phyloP scores from a whole-genome alignment of 2,113 vertebrate species.

The Capricornis sumatraensis region DNA sequence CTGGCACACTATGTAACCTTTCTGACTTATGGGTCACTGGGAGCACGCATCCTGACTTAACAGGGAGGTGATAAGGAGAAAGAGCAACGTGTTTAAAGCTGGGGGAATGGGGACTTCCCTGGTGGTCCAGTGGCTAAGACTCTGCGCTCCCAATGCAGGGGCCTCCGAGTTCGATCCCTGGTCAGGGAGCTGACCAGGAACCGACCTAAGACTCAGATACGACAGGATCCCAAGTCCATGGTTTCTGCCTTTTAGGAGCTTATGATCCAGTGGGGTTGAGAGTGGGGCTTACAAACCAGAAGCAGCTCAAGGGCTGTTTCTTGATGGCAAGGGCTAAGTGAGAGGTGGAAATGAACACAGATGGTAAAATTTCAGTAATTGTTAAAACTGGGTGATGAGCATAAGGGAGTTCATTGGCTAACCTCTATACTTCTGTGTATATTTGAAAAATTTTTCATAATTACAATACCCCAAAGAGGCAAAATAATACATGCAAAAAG shows the following conservation, averaged over 20 bases:
- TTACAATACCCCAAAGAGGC: neutral
- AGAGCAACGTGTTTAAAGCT: neutral
- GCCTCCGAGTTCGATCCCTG: neutral
- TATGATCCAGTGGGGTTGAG: neutral
- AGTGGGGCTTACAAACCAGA: neutral
- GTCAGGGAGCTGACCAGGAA: neutral
- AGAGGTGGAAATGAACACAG: neutral
- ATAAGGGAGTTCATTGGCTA: neutral
- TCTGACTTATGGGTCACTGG: no score
- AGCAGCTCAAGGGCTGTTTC: neutral
- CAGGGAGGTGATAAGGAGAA: neutral
- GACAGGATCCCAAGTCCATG: neutral
- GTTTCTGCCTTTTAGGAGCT: neutral
- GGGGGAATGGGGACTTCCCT: neutral
- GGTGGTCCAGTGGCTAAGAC: neutral
- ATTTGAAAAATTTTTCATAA: neutral
- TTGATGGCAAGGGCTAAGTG: neutral
- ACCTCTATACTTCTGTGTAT: neutral
- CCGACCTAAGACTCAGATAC: neutral
- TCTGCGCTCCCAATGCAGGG: neutral
- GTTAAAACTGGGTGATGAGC: neutral
- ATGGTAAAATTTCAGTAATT: neutral
- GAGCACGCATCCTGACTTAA: neutral
- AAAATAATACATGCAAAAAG: neutral
- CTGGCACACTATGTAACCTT: rapidly evolving